Evolutionary conservation across 2,888 invertebrate species (phyloP).

Genomic region (Hetaerina titia): DNA sequence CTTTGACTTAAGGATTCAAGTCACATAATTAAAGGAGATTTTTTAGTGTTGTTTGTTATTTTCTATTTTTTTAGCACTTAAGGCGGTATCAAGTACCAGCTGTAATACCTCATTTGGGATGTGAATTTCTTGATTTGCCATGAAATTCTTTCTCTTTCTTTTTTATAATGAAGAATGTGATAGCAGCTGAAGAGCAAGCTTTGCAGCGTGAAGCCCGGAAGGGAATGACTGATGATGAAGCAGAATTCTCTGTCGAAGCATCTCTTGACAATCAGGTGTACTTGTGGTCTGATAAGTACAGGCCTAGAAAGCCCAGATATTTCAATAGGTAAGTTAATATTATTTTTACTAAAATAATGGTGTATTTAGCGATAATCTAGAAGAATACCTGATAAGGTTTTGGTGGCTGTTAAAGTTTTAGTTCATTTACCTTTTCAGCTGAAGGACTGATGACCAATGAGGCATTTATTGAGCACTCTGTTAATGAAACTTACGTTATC

Average conservation of each 20-base stretch:
- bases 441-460: not conserved
- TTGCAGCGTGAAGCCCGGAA: conserved; percentile 90
- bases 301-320: conserved; percentile 98
- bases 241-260: conserved; percentile 94
- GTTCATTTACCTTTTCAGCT: too few species aligned
- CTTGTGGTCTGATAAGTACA: conserved; percentile 98
- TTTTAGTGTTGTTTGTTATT: too few species aligned
- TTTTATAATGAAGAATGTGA: conserved; percentile 75
- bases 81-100: too few species aligned
- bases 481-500: too few species aligned
- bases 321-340: conserved; percentile 86
- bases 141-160: not conserved
- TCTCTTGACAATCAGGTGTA: conserved; percentile 91
- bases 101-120: not conserved
- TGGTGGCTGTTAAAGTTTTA: too few species aligned
- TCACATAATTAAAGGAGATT: too few species aligned
- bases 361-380: too few species aligned
- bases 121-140: conserved; percentile 70
- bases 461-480: too few species aligned
- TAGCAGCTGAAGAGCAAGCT: conserved; percentile 82
- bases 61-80: too few species aligned
- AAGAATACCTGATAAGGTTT: too few species aligned
- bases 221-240: conserved; percentile 92
- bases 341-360: not conserved
- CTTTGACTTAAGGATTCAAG: too few species aligned